A percentile compares a stretch with the other conserved stretches of the same genome.
These are phyloP conservation scores for Uloborus diversus DNA, from an alignment of 1,140 invertebrate genomes.

Conservation along the genomic window DNA sequence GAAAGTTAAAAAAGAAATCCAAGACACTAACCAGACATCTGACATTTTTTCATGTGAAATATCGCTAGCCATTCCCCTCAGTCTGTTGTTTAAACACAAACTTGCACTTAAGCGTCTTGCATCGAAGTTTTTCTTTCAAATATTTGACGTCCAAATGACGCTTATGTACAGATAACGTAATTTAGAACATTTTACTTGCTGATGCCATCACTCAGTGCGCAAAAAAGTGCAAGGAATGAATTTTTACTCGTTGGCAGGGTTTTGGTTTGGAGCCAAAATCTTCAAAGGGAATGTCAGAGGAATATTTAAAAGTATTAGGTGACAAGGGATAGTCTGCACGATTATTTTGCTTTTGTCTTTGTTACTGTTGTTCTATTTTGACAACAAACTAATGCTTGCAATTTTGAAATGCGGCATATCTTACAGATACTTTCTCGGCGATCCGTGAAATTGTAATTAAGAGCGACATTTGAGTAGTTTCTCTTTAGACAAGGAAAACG, in stretches of 20 bases:
- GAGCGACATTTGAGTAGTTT: not conserved
- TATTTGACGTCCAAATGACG: slow-evolving; percentile 37
- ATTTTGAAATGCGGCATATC: not conserved
- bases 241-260: slow-evolving; percentile 13
- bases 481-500: not conserved
- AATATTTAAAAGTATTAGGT: slow-evolving; percentile 25
- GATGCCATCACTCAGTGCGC: not conserved
- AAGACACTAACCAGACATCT: slow-evolving; percentile 43
- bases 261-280: slow-evolving; percentile 21
- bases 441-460: not conserved
- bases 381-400: not conserved
- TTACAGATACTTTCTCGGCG: not conserved
- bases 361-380: not conserved
- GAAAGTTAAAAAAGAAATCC: not conserved
- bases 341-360: not conserved
- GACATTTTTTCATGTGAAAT: slow-evolving; percentile 6
- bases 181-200: slow-evolving; percentile 13
- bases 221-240: slow-evolving; percentile 4
- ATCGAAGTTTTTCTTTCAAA: slow-evolving; percentile 9
- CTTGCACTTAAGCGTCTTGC: not conserved
- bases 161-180: slow-evolving; percentile 15
- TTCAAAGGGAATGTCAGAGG: not conserved
- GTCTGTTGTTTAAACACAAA: not conserved
- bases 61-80: not conserved
- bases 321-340: too few relatives aligned